Evolutionary conservation across 2,888 invertebrate genomes (phyloP), one percentile per base, ranked within the genome.

Genomic region (Zaprionus obscuricornis): DNA sequence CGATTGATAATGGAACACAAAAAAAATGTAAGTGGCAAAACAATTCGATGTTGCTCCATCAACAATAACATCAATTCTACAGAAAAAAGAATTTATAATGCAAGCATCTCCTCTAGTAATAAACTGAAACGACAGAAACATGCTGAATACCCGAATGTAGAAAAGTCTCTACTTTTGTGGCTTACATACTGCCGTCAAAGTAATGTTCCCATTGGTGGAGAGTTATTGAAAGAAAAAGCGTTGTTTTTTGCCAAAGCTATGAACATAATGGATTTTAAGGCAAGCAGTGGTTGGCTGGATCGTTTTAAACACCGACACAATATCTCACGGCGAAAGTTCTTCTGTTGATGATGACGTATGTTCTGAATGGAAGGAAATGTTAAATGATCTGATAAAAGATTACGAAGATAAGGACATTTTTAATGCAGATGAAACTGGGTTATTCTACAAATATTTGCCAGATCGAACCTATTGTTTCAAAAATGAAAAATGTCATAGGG

Each of bases 401-500:
- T 31, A 31, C 31, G 31, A 31, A 31, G 11, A 4, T 31, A 31
- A 31, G 31, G 31, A 31, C 11, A 31, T 31, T 10, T 31, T 31
- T 31, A 31, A 31, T 31, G 31, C 31, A 10, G 31, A 31, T 31
- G 31, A 31, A 31, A 31, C 31, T 31, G 31, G 31, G 31, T 11
- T 31, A 6, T 27, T 27, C 6, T 27, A 27, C 6, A 27, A 27
- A 27, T 27, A 10, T 27, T 27, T 27, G 27, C 27, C 27, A 27
- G 27, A 27, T 27, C 27, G 6, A 27, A 31, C 31, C 11, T 31
- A 31, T 31, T 31, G 31, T 11, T 31, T 31, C 11, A 31, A 31
- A 31, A 31, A 31, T 31, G 31, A 31, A 31, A 31, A 31, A 31
- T 31, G 31, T 31, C 31, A 31, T 31, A 14, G 13, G 13, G 31